Evolutionary conservation across 2,113 vertebrate genomes (phyloP), one percentile per base, ranked within the genome.

Genomic region (Corythornis madagascariensis): DNA sequence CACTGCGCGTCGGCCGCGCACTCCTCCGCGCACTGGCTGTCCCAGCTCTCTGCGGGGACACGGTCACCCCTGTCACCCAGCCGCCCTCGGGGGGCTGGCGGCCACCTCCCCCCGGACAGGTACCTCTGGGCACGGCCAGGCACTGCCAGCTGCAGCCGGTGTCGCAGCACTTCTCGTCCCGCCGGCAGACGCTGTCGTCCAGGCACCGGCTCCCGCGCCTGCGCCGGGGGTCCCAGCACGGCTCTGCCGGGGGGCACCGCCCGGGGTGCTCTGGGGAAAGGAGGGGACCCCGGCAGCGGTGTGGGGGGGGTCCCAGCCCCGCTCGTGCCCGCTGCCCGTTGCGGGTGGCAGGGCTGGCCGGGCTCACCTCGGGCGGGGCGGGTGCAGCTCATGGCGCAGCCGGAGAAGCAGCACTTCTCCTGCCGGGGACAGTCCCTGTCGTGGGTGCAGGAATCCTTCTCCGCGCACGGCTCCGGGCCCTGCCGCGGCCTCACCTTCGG

Each of bases 341-440:
- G 66, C 61, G 11, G 3, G 13, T 22, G 61, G 17, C 57, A 1
- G 2, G 12, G 57, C 31, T 48, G 60, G 43, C 63, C 0, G 0
- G 0, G 3, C 60, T 95, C 75, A 96, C 95, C 94, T 56, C 8
- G 50, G 64, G 92, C 86, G 12, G 82, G 90, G 69, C 28, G 90
- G 60, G 50, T 1, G 19, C 94, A 94, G 88, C 0, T 47, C 94
- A 94, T 89, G 88, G 88, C 63, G 0, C 96, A 96, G 93, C 94
- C 85, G 0, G 88, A 79, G 88, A 94, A 95, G 69, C 94, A 96
- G 90, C 94, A 95, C 14, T 96, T 96, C 64, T 94, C 50, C 89
- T 91, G 93, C 47, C 52, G 69, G 56, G 93, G 47, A 47, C 95
- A 96, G 72, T 96, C 83, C 69, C 93, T 76, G 93, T 95, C 92